These are phyloP conservation scores for Protomyctophum bolini DNA, from an alignment of 2,113 vertebrate genomes.

Conservation along the genomic window DNA sequence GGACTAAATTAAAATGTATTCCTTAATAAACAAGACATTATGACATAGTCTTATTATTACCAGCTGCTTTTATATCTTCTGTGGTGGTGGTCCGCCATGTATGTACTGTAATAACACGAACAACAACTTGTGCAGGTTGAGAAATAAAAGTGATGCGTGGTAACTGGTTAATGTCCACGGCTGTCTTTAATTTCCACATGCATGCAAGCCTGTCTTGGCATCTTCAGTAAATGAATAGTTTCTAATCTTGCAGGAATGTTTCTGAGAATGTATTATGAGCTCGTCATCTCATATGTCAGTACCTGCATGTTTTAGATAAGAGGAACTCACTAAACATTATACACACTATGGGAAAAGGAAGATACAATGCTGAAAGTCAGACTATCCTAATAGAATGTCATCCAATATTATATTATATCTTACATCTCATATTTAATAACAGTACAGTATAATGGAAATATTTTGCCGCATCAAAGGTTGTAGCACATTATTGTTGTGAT, in stretches of 20 bases:
- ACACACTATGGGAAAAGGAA: not conserved
- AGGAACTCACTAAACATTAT: not conserved
- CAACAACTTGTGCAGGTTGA: too few relatives aligned
- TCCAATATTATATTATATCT: conserved; percentile 2
- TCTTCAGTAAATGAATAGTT: not conserved
- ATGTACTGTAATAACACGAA: too few relatives aligned
- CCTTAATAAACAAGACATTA: too few relatives aligned
- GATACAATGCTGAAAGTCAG: not conserved
- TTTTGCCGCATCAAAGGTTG: not conserved
- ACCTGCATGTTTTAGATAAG: not conserved
- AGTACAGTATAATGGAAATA: conserved; percentile 6
- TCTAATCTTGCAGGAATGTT: not conserved
- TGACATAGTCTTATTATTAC: too few relatives aligned
- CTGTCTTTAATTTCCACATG: too few relatives aligned
- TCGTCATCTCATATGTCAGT: not conserved
- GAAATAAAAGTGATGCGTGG: too few relatives aligned
- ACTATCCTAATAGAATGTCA: not conserved
- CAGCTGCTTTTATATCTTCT: too few relatives aligned
- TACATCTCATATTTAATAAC: not conserved
- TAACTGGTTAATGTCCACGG: too few relatives aligned
- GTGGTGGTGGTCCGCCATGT: too few relatives aligned
- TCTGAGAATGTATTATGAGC: not conserved
- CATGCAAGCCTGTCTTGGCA: not conserved
- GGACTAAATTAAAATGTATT: too few relatives aligned
- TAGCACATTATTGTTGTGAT: not conserved